These are phyloP conservation scores for Calliopsis andreniformis DNA, from an alignment of 1,140 invertebrate genomes.

Conservation along the genomic window DNA sequence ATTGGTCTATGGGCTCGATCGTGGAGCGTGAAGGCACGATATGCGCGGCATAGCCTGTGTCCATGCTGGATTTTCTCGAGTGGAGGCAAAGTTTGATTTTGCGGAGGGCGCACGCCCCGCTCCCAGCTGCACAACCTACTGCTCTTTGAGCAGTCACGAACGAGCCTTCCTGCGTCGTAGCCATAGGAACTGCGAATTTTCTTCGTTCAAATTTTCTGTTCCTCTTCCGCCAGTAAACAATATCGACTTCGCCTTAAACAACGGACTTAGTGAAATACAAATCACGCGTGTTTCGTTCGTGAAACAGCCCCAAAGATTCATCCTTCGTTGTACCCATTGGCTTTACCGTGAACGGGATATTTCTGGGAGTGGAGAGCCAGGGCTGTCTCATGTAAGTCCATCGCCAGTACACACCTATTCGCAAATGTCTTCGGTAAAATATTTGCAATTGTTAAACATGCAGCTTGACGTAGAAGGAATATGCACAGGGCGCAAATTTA, in stretches of 20 bases:
- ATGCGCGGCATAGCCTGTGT: background rate
- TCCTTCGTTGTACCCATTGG: background rate
- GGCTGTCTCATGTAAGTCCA: conserved; percentile 20
- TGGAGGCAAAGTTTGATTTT: conserved; percentile 62
- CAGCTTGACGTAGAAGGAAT: too few relatives aligned
- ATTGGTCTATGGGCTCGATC: too few relatives aligned
- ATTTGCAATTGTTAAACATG: background rate
- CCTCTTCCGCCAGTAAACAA: background rate
- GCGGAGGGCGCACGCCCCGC: conserved; percentile 62
- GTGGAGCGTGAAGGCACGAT: too few relatives aligned
- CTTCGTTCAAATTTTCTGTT: background rate
- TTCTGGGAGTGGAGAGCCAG: background rate
- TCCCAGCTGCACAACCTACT: conserved; percentile 65
- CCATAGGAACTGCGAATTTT: background rate
- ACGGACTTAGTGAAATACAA: background rate
- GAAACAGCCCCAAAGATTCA: background rate
- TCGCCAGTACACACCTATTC: background rate
- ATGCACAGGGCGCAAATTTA: too few relatives aligned
- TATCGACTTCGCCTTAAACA: too few relatives aligned
- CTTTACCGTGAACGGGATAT: background rate
- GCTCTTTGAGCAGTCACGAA: conserved; percentile 61
- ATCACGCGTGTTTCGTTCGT: background rate
- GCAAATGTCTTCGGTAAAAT: background rate
- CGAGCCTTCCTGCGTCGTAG: conserved; percentile 49
- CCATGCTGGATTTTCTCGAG: conserved; percentile 44